Evolutionary conservation across 2,888 invertebrate genomes (phyloP), one percentile per base, ranked within the genome.

Genomic region (Dendrolimus houi): DNA sequence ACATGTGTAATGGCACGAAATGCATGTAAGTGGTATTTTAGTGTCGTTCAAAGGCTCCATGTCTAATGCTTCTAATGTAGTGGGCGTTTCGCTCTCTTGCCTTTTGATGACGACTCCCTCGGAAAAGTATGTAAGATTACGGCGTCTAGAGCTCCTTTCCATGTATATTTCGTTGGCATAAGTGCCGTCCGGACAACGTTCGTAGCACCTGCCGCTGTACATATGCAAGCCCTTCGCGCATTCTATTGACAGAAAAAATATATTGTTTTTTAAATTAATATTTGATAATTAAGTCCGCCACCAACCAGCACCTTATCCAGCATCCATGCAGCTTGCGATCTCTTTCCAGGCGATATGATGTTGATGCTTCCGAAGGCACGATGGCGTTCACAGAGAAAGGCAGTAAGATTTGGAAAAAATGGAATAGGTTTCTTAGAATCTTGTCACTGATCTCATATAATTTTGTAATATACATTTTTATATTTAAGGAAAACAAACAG

Each of bases 1-100:
- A 76, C 96, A 96, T n/a, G 94, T 92, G 77, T 96, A 95, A 82
- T 96, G 95, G 75, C 96, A 96, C 42, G 88, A 83, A 2, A 92
- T 81, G 72, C 96, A 96, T 56, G 88, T 83, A 42, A 80, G 78
- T 8, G 86, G 87, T 52, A 75, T 66, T 68, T 75, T 77, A 41
- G 72, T 70, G 56, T 65, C 64, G 52, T 77, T 74, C 56, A 63
- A 56, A 17, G 77, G 66, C 65, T 83, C 82, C 81, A 90, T 81
- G 64, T 88, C 89, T 53, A 78, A 61, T 52, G 87, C 87, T 69
- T 90, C 88, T 10, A 70, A 64, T 41, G 85, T 77, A 6, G 70
- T 67, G 54, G 65, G 57, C 54, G 60, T 57, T 55, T 70, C 70
- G 53, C 59, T 61, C 17, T 78, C 77, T 62, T 85, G 83, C 58